Conservation (phyloP, 2,888 invertebrate species). For the Hofmannophila pseudospretella region DNA sequence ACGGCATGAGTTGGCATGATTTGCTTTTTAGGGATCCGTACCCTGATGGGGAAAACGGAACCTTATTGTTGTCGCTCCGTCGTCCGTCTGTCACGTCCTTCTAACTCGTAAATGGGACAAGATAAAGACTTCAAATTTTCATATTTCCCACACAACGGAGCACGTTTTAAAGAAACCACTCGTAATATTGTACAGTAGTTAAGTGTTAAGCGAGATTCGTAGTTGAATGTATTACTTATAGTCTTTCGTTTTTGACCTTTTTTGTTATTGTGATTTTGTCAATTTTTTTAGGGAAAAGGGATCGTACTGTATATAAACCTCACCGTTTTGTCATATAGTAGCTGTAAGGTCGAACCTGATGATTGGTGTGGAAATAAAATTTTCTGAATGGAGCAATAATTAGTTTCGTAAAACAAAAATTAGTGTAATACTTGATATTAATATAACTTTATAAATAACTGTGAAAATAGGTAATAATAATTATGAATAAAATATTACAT, state of each 20-base stretch:
- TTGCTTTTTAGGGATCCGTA: too few relatives aligned
- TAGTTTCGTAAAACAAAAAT: slow-evolving; percentile 73
- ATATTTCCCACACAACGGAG: slow-evolving; percentile 24
- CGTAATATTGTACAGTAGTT: slow-evolving; percentile 75
- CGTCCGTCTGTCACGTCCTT: too few relatives aligned
- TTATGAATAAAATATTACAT: slow-evolving; percentile 79
- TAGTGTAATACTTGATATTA: slow-evolving; percentile 78
- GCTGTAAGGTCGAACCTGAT: slow-evolving; percentile 66
- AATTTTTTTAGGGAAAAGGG: slow-evolving; percentile 85
- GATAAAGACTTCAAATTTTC: too few relatives aligned
- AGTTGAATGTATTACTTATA: slow-evolving; percentile 70
- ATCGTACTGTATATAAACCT: slow-evolving; percentile 80
- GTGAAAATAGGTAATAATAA: slow-evolving; percentile 79
- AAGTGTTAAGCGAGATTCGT: slow-evolving; percentile 71
- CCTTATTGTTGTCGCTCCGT: too few relatives aligned
- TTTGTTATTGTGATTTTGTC: slow-evolving; percentile 83
- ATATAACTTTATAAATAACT: slow-evolving; percentile 80
- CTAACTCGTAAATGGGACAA: too few relatives aligned
- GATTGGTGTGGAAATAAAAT: slow-evolving; percentile 75
- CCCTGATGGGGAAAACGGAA: too few relatives aligned
- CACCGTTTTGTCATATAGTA: slow-evolving; percentile 73
- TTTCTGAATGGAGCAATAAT: slow-evolving; percentile 77
- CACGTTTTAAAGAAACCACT: slow-evolving; percentile 73
- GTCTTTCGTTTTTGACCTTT: slow-evolving; percentile 65
- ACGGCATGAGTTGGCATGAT: too few relatives aligned